These are phyloP conservation scores for Orchestia grillus DNA, from an alignment of 1,140 invertebrate species.

Conservation along the genomic window DNA sequence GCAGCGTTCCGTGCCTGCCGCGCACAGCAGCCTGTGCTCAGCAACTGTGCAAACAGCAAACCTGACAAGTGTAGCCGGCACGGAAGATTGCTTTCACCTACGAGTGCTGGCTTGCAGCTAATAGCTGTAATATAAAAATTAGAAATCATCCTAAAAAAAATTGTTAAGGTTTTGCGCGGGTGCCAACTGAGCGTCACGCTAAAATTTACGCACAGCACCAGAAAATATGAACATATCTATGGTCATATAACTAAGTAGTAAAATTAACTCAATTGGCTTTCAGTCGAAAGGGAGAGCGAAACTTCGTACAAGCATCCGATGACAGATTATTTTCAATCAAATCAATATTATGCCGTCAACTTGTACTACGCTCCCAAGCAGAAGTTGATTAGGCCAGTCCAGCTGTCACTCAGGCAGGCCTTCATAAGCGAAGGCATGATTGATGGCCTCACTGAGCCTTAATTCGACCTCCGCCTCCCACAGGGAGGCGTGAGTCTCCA, in stretches of 20 bases:
- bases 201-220: not conserved
- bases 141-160: not conserved
- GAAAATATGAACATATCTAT: not conserved
- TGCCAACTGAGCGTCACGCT: not conserved
- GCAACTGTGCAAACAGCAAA: not conserved
- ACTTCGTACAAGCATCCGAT: not conserved
- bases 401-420: not conserved
- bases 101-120: too few species aligned
- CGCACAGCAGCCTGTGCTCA: not conserved
- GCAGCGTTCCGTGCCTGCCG: too few species aligned
- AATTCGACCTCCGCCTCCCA: too few species aligned
- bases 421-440: not conserved
- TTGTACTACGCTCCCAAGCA: not conserved
- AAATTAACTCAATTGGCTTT: too few species aligned
- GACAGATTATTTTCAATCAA: not conserved
- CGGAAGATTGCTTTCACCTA: too few species aligned
- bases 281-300: not conserved
- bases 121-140: not conserved
- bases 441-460: not conserved
- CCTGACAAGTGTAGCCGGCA: not conserved
- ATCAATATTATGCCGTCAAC: not conserved
- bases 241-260: not conserved
- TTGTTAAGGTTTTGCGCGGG: not conserved
- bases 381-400: not conserved
- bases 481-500: not conserved